Evolutionary conservation across 2,888 invertebrate genomes (phyloP), one percentile per base, ranked within the genome.

Genomic region (Nematopogon swammerdamellus): DNA sequence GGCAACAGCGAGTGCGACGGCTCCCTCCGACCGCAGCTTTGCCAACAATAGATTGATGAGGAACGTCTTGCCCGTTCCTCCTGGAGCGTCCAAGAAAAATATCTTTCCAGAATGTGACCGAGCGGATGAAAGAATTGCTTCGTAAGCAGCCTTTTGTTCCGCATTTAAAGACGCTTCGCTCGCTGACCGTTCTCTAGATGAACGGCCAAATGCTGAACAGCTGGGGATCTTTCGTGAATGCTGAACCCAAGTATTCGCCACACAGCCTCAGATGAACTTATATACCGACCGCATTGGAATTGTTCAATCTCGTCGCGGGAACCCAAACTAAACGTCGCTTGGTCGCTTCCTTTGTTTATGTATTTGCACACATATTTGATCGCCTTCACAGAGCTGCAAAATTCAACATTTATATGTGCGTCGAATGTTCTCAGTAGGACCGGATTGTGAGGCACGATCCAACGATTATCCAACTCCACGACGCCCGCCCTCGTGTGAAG

Each of bases 21-120:
- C 5, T 25, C 25, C 25, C 8, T 25, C 25, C 25, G 25, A 25
- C 8, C 25, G 25, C 25, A 25, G 8, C 25, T 36, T 36, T 14
- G 36, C 36, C 11, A 36, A 14, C 8, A 36, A 14, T 3, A 36
- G n/a, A 36, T 36, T 36, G 11, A 36, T 8, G 11, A 36, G n/a
- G n/a, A 36, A 36, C n/a, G 36, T 36, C 11, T 36, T 36, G 3
- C 14, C 36, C 11, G 36, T 36, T 8, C 36, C 36, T 36, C 36
- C 36, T 14, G 36, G 36, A 3, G 36, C 36, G n/a, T 14, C 36
- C 4, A 36, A 14, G 53, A 66, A 58, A 47, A 54, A 56, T 8
- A 57, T 17, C 56, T 55, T 45, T 50, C 49, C 19, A 46, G 43
- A 16, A n/a, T 47, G 19, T 43, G 18, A 50, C 50, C 47, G 18